Evolutionary conservation across 1,140 invertebrate species (phyloP).

Genomic region (Drosophila quadrilineata): DNA sequence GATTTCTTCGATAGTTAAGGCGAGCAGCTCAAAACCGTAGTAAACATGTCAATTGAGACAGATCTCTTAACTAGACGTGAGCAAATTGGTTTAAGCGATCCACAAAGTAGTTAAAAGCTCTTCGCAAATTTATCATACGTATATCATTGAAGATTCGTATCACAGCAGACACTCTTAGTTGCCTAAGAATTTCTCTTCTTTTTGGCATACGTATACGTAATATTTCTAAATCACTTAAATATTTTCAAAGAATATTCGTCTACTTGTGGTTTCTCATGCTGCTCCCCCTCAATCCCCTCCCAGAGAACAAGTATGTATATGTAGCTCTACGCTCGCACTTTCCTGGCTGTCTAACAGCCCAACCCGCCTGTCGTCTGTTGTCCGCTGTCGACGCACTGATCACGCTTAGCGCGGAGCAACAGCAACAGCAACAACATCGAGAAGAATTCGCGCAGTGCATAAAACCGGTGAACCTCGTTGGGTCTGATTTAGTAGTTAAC

Average conservation of each 20-base stretch:
- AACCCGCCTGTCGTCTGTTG: slow-evolving; percentile 11
- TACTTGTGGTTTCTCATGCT: slow-evolving; percentile 1
- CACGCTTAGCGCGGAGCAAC: slow-evolving; percentile 32
- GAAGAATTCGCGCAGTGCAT: slow-evolving; percentile 64
- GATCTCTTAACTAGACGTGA: neutral
- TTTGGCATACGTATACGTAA: slow-evolving; percentile 2
- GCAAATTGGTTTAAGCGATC: neutral
- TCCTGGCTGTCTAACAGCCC: too few species aligned
- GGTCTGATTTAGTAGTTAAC: slow-evolving; percentile 78
- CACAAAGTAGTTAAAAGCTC: neutral
- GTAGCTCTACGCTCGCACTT: too few species aligned
- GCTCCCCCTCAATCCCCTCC: slow-evolving; percentile 4
- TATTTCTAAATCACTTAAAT: slow-evolving; percentile 3
- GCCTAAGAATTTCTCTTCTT: neutral
- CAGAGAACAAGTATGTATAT: slow-evolving; percentile 41
- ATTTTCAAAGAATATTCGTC: slow-evolving; percentile 12
- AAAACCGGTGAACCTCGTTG: slow-evolving; percentile 75
- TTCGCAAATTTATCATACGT: slow-evolving; percentile 6
- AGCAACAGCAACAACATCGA: neutral
- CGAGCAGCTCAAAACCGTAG: neutral
- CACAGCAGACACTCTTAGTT: neutral
- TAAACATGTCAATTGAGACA: slow-evolving; percentile 6
- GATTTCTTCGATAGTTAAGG: slow-evolving; percentile 9
- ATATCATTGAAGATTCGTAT: neutral
- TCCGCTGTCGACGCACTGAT: too few species aligned